Evolutionary conservation across 2,888 invertebrate species (phyloP), one percentile per base, ranked within the genome.

Genomic region (Leucozona laternaria): DNA sequence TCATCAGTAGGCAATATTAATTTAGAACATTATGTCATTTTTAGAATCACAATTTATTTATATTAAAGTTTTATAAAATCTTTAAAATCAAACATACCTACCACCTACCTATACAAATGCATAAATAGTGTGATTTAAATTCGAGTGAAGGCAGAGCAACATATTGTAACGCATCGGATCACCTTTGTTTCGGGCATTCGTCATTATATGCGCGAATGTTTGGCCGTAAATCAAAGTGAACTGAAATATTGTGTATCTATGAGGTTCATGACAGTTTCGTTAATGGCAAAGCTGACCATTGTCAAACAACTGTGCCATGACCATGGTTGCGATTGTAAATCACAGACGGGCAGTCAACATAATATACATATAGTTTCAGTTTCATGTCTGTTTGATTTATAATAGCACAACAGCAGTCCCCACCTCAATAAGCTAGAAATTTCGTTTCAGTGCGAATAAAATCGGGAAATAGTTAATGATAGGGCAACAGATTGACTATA

Each of bases 231-330:
- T 86, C 85, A 86, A 76, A 73, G 73, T 73, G 78, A 78, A 17
- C 72, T 68, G 40, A 70, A 81, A 72, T 72, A 81, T 70, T 81
- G 73, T 40, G 73, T 78, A 50, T 84, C 40, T 50, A 40, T 7
- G 66, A 20, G 58, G 45, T 60, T 34, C 70, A 58, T 85, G 81
- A 80, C 84, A 81, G 76, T 81, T 68, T 70, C 45, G 45, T 81
- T 85, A 78, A 81, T 85, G 70, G 85, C 50, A 81, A 78, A 60
- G 45, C 53, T 64, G 84, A 71, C 62, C 20, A 53, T 58, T 64
- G 55, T 53, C 60, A 50, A 68, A 77, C 85, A 86, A 81, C 85
- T 81, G 85, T 71, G 98, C 98, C 93, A 93, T 99, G 92, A 98
- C 86, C 79, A 79, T 79, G 86, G 70, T 28, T 73, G 55, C 28